Evolutionary conservation across 1,140 invertebrate species (phyloP).

Genomic region (Apis laboriosa): DNA sequence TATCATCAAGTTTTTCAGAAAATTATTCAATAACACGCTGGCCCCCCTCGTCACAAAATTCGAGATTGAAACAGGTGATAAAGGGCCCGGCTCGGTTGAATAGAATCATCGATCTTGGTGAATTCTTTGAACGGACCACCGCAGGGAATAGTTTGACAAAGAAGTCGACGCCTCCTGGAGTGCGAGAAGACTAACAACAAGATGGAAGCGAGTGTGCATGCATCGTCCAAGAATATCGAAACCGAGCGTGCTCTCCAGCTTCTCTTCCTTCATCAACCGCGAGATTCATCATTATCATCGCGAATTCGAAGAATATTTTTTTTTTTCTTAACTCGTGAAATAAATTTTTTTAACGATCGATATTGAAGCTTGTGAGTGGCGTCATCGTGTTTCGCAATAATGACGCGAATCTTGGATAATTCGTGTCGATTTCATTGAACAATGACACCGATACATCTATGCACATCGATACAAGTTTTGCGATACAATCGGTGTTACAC

Average conservation of each 20-base stretch:
- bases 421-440: neutral
- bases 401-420: neutral
- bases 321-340: neutral
- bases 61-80: neutral
- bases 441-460: neutral
- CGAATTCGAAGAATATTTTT: neutral
- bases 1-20: neutral
- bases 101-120: conserved; percentile 13
- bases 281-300: conserved; percentile 24
- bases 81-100: neutral
- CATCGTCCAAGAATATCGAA: conserved; percentile 60
- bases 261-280: neutral
- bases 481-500: neutral
- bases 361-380: accelerated
- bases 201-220: neutral
- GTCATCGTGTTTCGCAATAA: neutral
- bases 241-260: neutral
- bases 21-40: neutral
- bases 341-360: neutral
- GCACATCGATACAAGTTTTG: neutral
- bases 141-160: conserved; percentile 36
- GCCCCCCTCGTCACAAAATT: neutral
- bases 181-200: conserved; percentile 29
- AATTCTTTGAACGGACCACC: conserved; percentile 35
- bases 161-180: conserved; percentile 45